Conservation (phyloP, 2,888 invertebrate genomes). For the Eupithecia dodoneata region DNA sequence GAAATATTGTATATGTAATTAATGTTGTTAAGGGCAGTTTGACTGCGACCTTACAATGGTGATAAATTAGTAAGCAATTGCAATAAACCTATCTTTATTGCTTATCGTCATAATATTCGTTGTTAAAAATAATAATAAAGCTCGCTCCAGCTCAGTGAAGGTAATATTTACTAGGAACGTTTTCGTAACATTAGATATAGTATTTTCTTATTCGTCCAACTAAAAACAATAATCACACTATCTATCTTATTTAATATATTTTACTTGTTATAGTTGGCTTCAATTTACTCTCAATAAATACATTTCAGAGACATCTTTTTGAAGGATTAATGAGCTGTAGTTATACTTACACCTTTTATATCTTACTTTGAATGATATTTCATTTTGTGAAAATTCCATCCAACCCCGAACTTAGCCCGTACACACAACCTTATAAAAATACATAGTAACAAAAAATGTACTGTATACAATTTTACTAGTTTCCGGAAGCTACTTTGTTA, state of each 20-base stretch:
- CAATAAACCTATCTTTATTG: conserved; percentile 42
- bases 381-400: background rate
- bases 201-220: background rate
- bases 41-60: background rate
- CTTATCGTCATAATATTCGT: conserved; percentile 38
- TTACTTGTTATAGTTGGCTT: background rate
- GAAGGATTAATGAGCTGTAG: background rate
- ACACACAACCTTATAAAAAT: background rate
- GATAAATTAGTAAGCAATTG: conserved; percentile 34
- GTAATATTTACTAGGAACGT: background rate
- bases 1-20: background rate
- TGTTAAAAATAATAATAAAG: conserved; percentile 27
- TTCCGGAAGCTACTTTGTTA: conserved; percentile 24
- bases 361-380: background rate
- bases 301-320: background rate
- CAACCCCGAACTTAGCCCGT: background rate
- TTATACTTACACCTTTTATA: background rate
- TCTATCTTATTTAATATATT: background rate
- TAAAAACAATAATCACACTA: background rate
- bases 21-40: background rate
- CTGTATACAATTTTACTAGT: background rate
- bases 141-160: background rate
- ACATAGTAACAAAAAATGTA: conserved; percentile 4
- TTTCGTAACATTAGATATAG: background rate
- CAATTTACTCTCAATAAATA: background rate